Conservation (phyloP, 2,888 invertebrate species). For the Tupiocoris notatus region DNA sequence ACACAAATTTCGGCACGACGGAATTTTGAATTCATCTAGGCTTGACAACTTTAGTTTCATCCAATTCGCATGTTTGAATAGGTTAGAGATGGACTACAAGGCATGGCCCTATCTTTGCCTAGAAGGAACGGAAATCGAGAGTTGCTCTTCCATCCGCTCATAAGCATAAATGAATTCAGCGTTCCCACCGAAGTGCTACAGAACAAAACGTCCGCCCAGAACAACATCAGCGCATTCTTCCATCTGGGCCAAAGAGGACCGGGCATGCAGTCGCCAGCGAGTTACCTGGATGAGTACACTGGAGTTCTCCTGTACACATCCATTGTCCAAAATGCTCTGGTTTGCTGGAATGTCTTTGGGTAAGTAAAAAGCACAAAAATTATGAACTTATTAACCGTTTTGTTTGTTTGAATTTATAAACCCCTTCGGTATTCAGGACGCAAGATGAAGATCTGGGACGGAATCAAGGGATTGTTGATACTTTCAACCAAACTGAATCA, state of each 20-base stretch:
- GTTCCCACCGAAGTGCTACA: constrained; percentile 63
- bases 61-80: constrained; percentile 60
- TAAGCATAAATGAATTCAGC: constrained; percentile 74
- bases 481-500: background rate
- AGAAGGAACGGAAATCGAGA: constrained; percentile 57
- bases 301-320: constrained; percentile 74
- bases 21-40: background rate
- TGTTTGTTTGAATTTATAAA: too few relatives aligned
- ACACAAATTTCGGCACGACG: background rate
- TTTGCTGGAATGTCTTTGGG: constrained; percentile 70
- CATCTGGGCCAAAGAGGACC: constrained; percentile 75
- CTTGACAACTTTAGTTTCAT: background rate
- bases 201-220: constrained; percentile 67
- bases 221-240: constrained; percentile 66
- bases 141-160: constrained; percentile 77
- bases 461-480: constrained; percentile 22
- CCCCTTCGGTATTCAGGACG: background rate
- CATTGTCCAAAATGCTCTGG: constrained; percentile 72
- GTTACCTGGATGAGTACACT: constrained; percentile 67
- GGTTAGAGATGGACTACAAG: constrained; percentile 80
- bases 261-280: constrained; percentile 71
- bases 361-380: too few relatives aligned
- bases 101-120: constrained; percentile 66
- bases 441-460: constrained; percentile 17
- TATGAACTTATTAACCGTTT: too few relatives aligned